Conservation (phyloP, 37 sponge, comb jelly and placozoan species). For the Ianthella basta region DNA sequence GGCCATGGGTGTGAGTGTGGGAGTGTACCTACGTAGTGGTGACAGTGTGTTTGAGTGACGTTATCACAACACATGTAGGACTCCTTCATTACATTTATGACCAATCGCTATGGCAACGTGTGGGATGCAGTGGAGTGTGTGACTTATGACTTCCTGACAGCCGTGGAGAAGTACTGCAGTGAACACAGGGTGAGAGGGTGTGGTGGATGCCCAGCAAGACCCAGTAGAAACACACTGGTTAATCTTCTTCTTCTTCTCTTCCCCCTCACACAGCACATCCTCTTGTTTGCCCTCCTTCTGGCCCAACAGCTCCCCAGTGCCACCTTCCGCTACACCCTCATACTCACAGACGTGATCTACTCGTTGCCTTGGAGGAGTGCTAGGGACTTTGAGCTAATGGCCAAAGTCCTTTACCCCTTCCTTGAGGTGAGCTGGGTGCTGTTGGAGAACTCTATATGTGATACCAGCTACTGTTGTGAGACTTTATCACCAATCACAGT, state of each 20-base stretch:
- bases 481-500: too few relatives aligned
- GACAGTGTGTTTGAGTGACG: conserved; percentile 15
- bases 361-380: conserved; percentile 30
- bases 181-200: conserved; percentile 36
- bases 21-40: conserved; percentile 22
- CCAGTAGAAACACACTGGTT: not conserved
- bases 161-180: conserved; percentile 36
- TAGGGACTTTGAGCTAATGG: conserved; percentile 45
- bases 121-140: conserved; percentile 34
- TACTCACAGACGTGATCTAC: conserved; percentile 44
- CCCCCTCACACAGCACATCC: conserved; percentile 42
- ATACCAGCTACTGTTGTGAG: not conserved
- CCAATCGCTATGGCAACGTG: conserved; percentile 49
- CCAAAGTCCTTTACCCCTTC: conserved; percentile 52
- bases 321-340: conserved; percentile 63
- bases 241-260: not conserved
- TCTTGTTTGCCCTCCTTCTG: conserved; percentile 41
- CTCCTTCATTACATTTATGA: conserved; percentile 44
- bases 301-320: conserved; percentile 41
- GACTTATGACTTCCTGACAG: conserved; percentile 45
- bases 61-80: conserved; percentile 23
- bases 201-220: not conserved
- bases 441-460: not conserved
- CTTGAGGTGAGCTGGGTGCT: conserved; percentile 40
- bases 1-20: conserved; percentile 13